phyloP scores from a whole-genome alignment of 2,797 vertebrate species.

The Aldrovandia affinis region DNA sequence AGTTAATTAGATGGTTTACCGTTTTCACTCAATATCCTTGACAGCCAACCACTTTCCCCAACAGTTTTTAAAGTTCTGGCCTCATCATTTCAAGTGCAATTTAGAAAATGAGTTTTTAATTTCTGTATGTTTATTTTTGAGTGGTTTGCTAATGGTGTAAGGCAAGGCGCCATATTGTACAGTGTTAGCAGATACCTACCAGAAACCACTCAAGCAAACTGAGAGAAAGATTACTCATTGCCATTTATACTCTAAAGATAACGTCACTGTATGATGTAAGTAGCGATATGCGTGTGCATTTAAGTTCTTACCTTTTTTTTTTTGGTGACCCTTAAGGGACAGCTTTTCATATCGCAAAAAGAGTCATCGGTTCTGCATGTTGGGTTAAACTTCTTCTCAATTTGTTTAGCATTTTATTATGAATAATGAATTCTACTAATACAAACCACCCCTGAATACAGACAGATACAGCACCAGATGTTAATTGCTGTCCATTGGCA shows the following conservation, averaged over 20 bases:
- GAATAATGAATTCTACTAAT: neutral
- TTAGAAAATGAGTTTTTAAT: conserved; percentile 5
- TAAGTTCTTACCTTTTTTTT: neutral
- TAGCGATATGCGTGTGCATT: neutral
- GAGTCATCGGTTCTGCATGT: neutral
- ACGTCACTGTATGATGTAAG: neutral
- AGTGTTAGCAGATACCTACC: conserved; percentile 6
- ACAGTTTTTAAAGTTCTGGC: neutral
- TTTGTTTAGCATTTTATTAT: neutral
- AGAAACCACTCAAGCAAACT: neutral
- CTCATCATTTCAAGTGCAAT: neutral
- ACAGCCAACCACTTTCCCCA: neutral
- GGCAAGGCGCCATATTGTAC: neutral
- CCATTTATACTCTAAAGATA: neutral
- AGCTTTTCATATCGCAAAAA: neutral
- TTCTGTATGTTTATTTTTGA: conserved; percentile 20
- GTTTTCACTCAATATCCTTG: neutral
- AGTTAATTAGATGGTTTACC: neutral
- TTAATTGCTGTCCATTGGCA: neutral
- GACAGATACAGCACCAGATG: conserved; percentile 5
- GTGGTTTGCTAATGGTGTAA: conserved; percentile 25
- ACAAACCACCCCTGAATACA: neutral
- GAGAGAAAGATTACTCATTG: neutral
- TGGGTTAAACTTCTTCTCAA: neutral
- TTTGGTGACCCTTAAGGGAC: too few species aligned